Base-by-base conservation (phyloP, 2,113 vertebrate species). In the Triplophysa rosa region DNA sequence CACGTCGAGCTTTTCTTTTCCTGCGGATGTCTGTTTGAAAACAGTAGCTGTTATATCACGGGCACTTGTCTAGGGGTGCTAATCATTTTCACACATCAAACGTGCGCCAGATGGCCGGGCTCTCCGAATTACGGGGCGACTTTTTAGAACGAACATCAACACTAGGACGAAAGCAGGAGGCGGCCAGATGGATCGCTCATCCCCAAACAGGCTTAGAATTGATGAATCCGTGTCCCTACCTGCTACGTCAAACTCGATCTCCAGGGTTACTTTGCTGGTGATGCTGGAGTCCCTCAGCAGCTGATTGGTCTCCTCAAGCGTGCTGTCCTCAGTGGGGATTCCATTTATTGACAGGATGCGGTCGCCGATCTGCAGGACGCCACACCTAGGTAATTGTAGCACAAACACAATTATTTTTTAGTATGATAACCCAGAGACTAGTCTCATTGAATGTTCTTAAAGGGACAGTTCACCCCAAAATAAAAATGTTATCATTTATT, bases 171-270 rank as follows among this genome's bases (percentile, higher is more conserved):
- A 16, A 67, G 3, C n/a, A 8, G 56, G 23, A 56, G 17, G 21
- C 13, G 45, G 29, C 42, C 61, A 80, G 78, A 73, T 40, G 33
- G 68, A 79, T 29, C 4, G 7, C 61, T 33, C 62, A 65, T 21
- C 11, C 67, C 19, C 13, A 23, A 79, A 80, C 21, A 26, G 16
- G 59, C 42, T 64, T 56, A 14, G 4, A 56, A 65, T 14, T 65
- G 24, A 77, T 75, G 58, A 29, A 75, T 75, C 1, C 10, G 0
- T 11, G 24, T 72, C 42, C 86, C 26, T 92, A 99, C 98, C 98
- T 92, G 97, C 98, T 71, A 99, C 98, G 81, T 99, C 97, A 76
- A 99, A 99, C 91, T 99, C 97, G n/a, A 99, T 95, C 92, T 99
- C 98, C 91, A 99, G 91, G 1, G 95, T 97, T 90, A 98, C 97